These are phyloP conservation scores for Mungos mungo DNA, from an alignment of 2,113 vertebrate species.

Conservation along the genomic window DNA sequence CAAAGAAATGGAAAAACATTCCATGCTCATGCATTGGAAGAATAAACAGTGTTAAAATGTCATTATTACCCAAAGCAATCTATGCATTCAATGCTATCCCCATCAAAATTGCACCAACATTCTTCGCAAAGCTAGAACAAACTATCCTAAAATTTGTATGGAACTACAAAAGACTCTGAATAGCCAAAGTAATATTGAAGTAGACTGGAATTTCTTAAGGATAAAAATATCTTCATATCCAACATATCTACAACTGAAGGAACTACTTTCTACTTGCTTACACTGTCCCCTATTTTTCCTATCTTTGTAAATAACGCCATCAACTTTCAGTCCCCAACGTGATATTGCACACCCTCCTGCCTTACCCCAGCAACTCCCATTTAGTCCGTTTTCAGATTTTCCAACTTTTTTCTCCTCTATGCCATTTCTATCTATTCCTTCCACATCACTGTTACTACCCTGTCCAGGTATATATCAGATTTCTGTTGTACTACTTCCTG, in stretches of 20 bases:
- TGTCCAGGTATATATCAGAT: neutral
- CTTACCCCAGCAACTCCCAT: neutral
- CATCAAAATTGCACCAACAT: no score
- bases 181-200: no score
- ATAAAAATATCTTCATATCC: neutral
- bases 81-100: no score
- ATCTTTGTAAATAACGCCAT: neutral
- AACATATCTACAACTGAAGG: neutral
- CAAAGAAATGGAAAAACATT: no score
- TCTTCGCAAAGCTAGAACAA: no score
- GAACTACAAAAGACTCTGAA: no score
- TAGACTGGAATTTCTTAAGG: neutral
- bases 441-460: neutral
- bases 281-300: neutral
- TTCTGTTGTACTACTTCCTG: neutral
- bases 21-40: no score
- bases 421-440: neutral
- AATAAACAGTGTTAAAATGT: no score
- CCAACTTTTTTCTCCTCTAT: neutral
- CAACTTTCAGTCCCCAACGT: neutral
- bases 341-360: neutral
- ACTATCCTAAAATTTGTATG: no score
- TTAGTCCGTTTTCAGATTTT: neutral
- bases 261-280: neutral
- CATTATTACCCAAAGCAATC: no score